Evolutionary conservation across 2,797 vertebrate genomes (phyloP).

Genomic region (Coccyzus lansbergi): DNA sequence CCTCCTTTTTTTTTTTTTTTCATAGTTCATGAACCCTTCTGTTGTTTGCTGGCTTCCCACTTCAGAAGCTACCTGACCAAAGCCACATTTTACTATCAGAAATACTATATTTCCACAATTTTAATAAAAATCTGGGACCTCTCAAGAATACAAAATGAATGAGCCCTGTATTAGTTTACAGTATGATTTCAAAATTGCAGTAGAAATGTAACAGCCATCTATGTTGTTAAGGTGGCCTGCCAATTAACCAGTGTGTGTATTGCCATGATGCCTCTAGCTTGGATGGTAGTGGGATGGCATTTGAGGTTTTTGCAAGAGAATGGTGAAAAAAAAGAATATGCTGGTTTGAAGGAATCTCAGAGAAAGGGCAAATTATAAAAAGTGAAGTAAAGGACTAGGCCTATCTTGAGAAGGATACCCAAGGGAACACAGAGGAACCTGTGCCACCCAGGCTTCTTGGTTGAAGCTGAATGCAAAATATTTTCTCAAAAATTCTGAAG

Average conservation of each 20-base stretch:
- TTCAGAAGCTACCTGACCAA: neutral
- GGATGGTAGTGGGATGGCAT: neutral
- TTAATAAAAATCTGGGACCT: neutral
- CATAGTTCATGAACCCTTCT: neutral
- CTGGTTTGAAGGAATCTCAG: neutral
- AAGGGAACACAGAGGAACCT: neutral
- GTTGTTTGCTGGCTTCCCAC: accelerated
- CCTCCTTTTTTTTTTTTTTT: too few relatives aligned
- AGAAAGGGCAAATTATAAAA: neutral
- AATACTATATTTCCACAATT: neutral
- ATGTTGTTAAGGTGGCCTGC: neutral
- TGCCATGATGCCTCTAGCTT: neutral
- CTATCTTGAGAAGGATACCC: neutral
- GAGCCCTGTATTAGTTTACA: neutral
- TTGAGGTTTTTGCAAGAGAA: neutral
- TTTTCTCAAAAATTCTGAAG: neutral
- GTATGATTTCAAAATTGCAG: neutral
- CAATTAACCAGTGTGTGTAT: neutral
- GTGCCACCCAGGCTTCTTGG: neutral
- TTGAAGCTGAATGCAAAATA: neutral
- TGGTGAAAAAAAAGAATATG: neutral
- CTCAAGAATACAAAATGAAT: neutral
- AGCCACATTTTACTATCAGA: neutral
- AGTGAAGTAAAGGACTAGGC: neutral
- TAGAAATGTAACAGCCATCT: neutral